Evolutionary conservation across 2,888 invertebrate genomes (phyloP).

Genomic region (Cephonodes hylas): DNA sequence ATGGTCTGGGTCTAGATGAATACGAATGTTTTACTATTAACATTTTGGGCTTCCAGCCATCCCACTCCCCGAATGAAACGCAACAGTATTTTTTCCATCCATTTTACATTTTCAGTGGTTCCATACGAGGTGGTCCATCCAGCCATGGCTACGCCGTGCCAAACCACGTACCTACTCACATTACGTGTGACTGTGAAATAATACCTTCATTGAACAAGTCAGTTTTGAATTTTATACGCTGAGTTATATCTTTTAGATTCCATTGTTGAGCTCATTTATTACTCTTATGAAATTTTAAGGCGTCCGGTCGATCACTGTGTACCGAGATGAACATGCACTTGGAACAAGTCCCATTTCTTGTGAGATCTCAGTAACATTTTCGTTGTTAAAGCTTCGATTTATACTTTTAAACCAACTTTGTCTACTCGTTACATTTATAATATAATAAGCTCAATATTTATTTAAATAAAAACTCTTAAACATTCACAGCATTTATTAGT

Average conservation of each 20-base stretch:
- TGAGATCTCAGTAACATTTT: not conserved
- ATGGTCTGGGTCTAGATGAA: too few relatives aligned
- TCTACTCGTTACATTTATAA: not conserved
- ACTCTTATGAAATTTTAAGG: not conserved
- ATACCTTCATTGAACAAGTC: not conserved
- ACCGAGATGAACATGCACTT: constrained; percentile 2
- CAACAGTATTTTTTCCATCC: too few relatives aligned
- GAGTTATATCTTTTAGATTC: not conserved
- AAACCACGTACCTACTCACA: too few relatives aligned
- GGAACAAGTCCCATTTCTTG: constrained; percentile 6
- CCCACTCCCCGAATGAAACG: too few relatives aligned
- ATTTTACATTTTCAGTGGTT: too few relatives aligned
- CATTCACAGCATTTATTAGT: too few relatives aligned
- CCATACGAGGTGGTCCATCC: too few relatives aligned
- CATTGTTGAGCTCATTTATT: not conserved
- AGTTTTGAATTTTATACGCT: not conserved
- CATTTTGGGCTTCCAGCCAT: too few relatives aligned
- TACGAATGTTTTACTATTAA: too few relatives aligned
- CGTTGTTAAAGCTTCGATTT: not conserved
- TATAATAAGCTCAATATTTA: not conserved
- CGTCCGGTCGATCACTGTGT: not conserved
- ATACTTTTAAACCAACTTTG: not conserved
- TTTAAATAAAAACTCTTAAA: too few relatives aligned
- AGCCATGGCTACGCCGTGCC: too few relatives aligned
- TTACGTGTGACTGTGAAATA: not conserved